Evolutionary conservation across 2,797 vertebrate species (phyloP), one percentile per base, ranked within the genome.

Genomic region (Coluber constrictor): DNA sequence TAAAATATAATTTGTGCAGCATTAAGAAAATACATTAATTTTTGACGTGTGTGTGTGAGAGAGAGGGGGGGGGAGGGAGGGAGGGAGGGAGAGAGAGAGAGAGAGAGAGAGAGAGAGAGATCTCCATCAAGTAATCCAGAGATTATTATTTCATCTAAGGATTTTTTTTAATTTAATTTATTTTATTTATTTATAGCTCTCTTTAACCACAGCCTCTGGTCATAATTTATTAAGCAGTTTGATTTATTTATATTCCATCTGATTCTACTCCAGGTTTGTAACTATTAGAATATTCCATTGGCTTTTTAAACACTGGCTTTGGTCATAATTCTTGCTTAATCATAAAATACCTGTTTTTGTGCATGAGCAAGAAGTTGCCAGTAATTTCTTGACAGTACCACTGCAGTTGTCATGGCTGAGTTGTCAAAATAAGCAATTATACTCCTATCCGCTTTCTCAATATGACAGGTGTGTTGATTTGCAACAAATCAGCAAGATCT

Each of bases 261-360:
- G 37, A 47, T 23, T 83, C 74, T 83, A 83, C 20, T 83, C 37
- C 37, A 83, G 74, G 20, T 83, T 83, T 25, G 4, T 47, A 47
- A 47, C 37, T 43, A 23, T 83, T 43, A 25, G 9, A 25, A 83
- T 47, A 47, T 47, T 47, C 20, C 74, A 47, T 12, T 47, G 37
- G 20, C 1, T 83, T 83, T 83, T 47, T 83, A 83, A 83, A 37
- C 20, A 25, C 74, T 83, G 74, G 9, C 15, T 20, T 93, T 93
- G 88, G 88, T 32, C 91, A 6, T 47, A 32, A 20, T 87, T 93
- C 95, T 91, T 88, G 60, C 94, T 95, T 93, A 90, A 63, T 66
- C 90, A 51, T n/a, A 90, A 95, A 70, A 47, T 88, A 93, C 90
- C 37, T 0, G 90, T 95, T 93, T 95, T 56, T 43, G 89, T 15